A percentile compares a stretch with the other conserved stretches of the same genome.
Conservation (phyloP, 2,797 vertebrate genomes). For the Poeciliopsis turneri region DNA sequence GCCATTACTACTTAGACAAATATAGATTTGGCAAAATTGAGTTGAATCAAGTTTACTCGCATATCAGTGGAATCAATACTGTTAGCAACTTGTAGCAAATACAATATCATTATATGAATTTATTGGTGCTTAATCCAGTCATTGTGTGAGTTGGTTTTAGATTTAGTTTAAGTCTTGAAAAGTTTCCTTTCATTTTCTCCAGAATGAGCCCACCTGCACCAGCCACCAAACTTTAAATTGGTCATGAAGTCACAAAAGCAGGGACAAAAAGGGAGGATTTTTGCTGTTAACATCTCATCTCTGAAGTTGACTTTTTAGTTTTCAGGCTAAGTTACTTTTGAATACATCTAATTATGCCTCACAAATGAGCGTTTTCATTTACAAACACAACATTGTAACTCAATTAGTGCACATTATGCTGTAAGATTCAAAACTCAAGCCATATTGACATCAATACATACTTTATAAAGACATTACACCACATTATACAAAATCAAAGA, state of each 20-base stretch:
- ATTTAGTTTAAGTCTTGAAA: conserved; percentile 19
- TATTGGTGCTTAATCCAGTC: conserved; percentile 3
- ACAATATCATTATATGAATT: conserved; percentile 16
- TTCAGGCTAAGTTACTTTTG: not conserved
- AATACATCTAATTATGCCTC: not conserved
- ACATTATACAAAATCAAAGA: not conserved
- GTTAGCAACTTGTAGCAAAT: conserved; percentile 18
- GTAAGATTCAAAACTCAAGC: conserved; percentile 18
- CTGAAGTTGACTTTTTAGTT: not conserved
- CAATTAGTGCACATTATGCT: not conserved
- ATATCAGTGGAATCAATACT: conserved; percentile 9
- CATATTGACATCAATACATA: conserved; percentile 14
- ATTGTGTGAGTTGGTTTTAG: conserved; percentile 15
- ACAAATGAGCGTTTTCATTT: not conserved
- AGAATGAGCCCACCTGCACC: not conserved
- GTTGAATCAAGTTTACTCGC: not conserved
- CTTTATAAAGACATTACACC: not conserved
- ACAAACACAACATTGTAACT: not conserved
- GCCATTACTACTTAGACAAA: conserved; percentile 2
- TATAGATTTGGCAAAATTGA: not conserved
- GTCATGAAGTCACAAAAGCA: not conserved
- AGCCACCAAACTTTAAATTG: not conserved
- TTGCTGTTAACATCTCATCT: not conserved
- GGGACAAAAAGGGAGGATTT: not conserved
- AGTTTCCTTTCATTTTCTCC: not conserved